Evolutionary conservation across 1,140 invertebrate species (phyloP), one percentile per base, ranked within the genome.

Genomic region (Aricia agestis): DNA sequence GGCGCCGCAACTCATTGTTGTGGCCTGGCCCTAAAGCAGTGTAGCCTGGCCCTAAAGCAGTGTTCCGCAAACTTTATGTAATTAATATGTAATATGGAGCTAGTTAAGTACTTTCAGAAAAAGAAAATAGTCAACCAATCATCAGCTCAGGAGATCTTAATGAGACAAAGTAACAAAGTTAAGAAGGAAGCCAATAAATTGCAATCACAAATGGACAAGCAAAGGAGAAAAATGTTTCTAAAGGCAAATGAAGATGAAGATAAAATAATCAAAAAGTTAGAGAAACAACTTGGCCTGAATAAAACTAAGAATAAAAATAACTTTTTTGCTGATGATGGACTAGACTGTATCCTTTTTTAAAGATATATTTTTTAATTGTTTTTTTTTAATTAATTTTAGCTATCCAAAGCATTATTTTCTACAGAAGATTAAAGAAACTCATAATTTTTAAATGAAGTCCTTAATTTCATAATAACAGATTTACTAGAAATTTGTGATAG

Each of bases 211-310:
- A 91, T 90, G 83, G 83, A 87, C 57, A 76, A 86, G 68, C 86
- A 94, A 74, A 92, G 95, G 74, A 93, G 93, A 68, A 93, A 94
- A 75, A 93, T 95, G 76, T 82, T 97, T 13, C 73, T 94, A 15
- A 83, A 95, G 78, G 96, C 94, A 0, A 97, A 97, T 91, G 89
- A 94, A 65, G 93, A 95, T 18, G 97, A 98, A 88, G 97, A 98
- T 72, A 94, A 92, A 77, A 92, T 94, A 61, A 97, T 98, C 15
- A 95, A 94, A 78, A 94, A 94, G 79, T 84, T 98, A 71, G 97
- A 97, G 81, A 98, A 98, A 85, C 94, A 96, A 82, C 87, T 98
- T 1, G 96, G 96, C 76, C 80, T 98, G 5, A 96, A 97, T 79
- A 97, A 96, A 81, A 93, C 92, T 36, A 96, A 97, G 81, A 93